Evolutionary conservation across 1,140 invertebrate species (phyloP), one percentile per base, ranked within the genome.

Genomic region (Drosophila littoralis): DNA sequence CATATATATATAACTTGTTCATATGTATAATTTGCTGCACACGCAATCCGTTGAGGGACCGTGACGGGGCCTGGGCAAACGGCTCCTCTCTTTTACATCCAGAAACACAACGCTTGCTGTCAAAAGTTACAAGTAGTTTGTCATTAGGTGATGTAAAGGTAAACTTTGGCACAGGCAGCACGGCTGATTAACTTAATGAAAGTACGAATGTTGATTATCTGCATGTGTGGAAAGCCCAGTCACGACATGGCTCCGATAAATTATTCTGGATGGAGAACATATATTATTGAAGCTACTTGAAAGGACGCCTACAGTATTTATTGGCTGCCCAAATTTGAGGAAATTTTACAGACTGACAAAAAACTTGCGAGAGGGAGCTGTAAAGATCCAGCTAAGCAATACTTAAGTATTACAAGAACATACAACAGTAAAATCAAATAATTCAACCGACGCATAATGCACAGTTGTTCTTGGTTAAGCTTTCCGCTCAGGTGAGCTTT

Each of bases 51-150:
- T 51, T 15, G 13, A 40, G 35, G 33, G 32, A 33, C 40, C 13
- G 12, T 13, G 12, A n/a, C 40, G 12, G 42, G 42, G 42, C n/a
- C 32, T 36, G 15, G 13, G 15, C 17, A 52, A 36, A 52, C 6
- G 32, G 8, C 12, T 52, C 28, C 6, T 35, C 12, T 12, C 12
- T 28, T 50, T 12, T 36, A n/a, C 13, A 6, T 52, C 22, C 22
- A 5, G 22, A 28, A 5, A 28, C 22, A 28, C 22, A 28, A 5
- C 2, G 13, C 9, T 46, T 46, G 17, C 57, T 59, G 69, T 57
- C 69, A 43, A 59, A 73, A 67, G 40, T 67, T 60, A 46, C 54
- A 73, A 60, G 70, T 73, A 65, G 63, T 45, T 54, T 73, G 54
- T 67, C 64, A 73, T 67, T 63, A 63, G 35, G n/a, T n/a, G 13